Evolutionary conservation across 2,113 vertebrate genomes (phyloP).

Genomic region (Orcinus orca): DNA sequence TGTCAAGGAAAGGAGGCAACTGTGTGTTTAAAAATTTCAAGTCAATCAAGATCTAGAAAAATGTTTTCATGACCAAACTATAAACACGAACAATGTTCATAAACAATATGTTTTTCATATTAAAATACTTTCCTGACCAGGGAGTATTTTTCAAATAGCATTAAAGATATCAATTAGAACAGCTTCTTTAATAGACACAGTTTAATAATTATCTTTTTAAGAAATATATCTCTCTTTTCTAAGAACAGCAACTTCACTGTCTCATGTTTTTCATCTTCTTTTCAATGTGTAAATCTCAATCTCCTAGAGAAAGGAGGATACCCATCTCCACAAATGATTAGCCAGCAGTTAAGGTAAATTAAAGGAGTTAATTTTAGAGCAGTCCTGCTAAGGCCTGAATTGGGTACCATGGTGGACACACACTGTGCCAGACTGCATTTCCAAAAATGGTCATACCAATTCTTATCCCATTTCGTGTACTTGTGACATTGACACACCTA

Average conservation of each 20-base stretch:
- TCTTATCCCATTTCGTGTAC: background rate
- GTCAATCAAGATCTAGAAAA: slow-evolving; percentile 9
- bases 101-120: slow-evolving; percentile 13
- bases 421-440: background rate
- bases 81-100: background rate
- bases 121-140: slow-evolving; percentile 37
- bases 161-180: slow-evolving; percentile 16
- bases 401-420: background rate
- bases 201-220: slow-evolving; percentile 34
- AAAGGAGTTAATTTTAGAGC: slow-evolving; percentile 3
- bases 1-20: background rate
- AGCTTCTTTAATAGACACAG: background rate
- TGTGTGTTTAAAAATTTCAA: background rate
- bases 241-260: background rate
- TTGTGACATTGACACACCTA: background rate
- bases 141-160: background rate
- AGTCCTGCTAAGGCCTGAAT: background rate
- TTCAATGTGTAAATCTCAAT: background rate
- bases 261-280: background rate
- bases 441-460: background rate
- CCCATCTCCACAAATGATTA: background rate
- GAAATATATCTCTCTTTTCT: background rate
- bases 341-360: background rate
- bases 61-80: background rate
- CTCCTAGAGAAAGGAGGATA: background rate